A percentile compares a stretch with the other conserved stretches of the same genome.
Evolutionary conservation across 2,113 vertebrate species (phyloP).

Genomic region (Fregata magnificens): DNA sequence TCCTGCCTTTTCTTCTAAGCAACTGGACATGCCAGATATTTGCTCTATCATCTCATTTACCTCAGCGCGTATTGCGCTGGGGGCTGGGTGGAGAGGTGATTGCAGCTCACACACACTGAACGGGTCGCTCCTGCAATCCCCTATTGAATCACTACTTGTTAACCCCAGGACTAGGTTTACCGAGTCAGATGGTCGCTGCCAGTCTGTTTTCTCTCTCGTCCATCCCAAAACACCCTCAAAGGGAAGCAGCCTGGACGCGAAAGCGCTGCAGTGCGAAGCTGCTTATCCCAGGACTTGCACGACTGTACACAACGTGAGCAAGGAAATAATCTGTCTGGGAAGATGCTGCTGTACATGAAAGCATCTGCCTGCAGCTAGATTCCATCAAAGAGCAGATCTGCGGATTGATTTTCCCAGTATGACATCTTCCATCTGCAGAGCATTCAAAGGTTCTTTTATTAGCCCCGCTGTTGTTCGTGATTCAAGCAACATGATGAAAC

Average conservation of each 20-base stretch:
- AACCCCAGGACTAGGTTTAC: neutral
- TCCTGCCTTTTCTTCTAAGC: neutral
- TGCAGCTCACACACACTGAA: neutral
- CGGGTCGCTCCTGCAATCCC: neutral
- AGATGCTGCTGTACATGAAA: constrained; percentile 47
- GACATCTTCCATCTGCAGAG: constrained; percentile 35
- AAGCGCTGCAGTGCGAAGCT: neutral
- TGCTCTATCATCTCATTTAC: neutral
- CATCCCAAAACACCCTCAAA: neutral
- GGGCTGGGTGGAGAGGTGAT: neutral
- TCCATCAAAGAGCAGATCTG: constrained; percentile 58
- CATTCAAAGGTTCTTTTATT: constrained; percentile 6
- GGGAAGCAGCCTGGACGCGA: neutral
- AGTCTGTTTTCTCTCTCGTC: neutral
- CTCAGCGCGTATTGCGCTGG: neutral
- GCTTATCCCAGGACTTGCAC: neutral
- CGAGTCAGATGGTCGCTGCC: neutral
- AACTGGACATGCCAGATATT: neutral
- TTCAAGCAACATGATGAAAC: neutral
- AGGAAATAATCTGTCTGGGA: constrained; percentile 46
- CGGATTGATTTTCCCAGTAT: constrained; percentile 6
- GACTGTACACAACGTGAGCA: neutral
- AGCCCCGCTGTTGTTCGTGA: neutral
- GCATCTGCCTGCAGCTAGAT: constrained; percentile 45
- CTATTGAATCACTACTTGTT: neutral